Percentiles rank a stretch among this genome's conserved stretches.
Evolutionary conservation across 2,797 vertebrate genomes (phyloP).

Genomic region (Masticophis lateralis): DNA sequence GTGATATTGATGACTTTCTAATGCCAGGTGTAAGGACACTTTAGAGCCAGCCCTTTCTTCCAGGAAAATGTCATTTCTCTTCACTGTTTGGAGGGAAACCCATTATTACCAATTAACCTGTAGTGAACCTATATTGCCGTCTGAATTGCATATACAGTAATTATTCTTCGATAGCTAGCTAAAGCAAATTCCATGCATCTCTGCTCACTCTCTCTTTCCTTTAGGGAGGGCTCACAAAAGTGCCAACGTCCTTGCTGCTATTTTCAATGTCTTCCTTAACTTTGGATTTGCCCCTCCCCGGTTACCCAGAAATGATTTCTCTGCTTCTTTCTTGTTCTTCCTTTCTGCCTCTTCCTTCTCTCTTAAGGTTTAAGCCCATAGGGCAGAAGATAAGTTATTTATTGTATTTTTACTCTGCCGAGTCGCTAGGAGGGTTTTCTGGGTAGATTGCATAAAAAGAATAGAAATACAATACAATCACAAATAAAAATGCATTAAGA

Average conservation of each 20-base stretch:
- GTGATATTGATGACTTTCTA: background rate
- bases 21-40: slow-evolving; percentile 45
- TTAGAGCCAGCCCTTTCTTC: slow-evolving; percentile 34
- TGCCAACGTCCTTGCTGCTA: slow-evolving; percentile 65
- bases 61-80: slow-evolving; percentile 68
- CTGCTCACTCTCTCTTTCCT: slow-evolving; percentile 66
- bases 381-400: background rate
- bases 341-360: background rate
- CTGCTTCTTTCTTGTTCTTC: slow-evolving; percentile 15
- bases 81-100: slow-evolving; percentile 73
- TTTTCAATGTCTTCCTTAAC: background rate
- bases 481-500: background rate
- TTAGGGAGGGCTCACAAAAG: slow-evolving; percentile 69
- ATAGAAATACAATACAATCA: background rate
- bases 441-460: background rate
- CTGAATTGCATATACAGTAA: slow-evolving; percentile 73
- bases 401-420: background rate
- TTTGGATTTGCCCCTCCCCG: background rate
- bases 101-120: slow-evolving; percentile 85
- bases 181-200: slow-evolving; percentile 77
- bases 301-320: slow-evolving; percentile 41
- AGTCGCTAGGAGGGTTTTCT: background rate
- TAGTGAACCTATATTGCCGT: slow-evolving; percentile 75
- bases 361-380: background rate
- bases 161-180: slow-evolving; percentile 75